These are phyloP conservation scores for Hoplostethus atlanticus DNA, from an alignment of 2,797 vertebrate species.

Conservation along the genomic window DNA sequence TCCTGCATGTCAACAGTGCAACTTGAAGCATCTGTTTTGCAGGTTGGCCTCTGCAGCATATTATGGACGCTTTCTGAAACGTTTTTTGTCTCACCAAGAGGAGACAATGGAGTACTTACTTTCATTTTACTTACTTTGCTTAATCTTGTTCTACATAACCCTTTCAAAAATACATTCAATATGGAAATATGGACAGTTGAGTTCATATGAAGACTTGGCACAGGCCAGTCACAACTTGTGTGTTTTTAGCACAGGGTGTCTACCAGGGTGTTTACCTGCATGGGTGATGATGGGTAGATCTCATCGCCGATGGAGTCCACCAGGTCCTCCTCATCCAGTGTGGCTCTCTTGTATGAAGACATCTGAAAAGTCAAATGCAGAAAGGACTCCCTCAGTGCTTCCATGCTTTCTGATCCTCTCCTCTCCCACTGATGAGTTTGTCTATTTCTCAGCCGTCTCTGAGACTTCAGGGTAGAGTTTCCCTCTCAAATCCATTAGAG, in stretches of 20 bases:
- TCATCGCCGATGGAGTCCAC: conserved; percentile 90
- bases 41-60: conserved; percentile 10
- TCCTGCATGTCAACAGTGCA: neutral
- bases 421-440: conserved; percentile 26
- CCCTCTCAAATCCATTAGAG: conserved; percentile 67
- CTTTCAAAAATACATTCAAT: neutral
- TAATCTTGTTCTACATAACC: neutral
- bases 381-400: conserved; percentile 88
- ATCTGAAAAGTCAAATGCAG: conserved; percentile 93
- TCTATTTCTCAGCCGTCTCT: conserved; percentile 45
- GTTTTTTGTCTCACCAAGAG: neutral
- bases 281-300: conserved; percentile 87
- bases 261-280: conserved; percentile 87
- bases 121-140: too few species aligned
- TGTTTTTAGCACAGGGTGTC: conserved; percentile 3
- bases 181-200: too few species aligned
- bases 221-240: neutral
- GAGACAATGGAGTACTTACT: neutral
- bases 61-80: conserved; percentile 5
- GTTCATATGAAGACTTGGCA: neutral
- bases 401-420: conserved; percentile 80
- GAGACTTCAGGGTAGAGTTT: conserved; percentile 45
- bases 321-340: conserved; percentile 94
- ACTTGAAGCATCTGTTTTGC: conserved; percentile 30
- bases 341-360: conserved; percentile 95